Evolutionary conservation across 2,888 invertebrate genomes (phyloP).

Genomic region (Podotricha telesiphe): DNA sequence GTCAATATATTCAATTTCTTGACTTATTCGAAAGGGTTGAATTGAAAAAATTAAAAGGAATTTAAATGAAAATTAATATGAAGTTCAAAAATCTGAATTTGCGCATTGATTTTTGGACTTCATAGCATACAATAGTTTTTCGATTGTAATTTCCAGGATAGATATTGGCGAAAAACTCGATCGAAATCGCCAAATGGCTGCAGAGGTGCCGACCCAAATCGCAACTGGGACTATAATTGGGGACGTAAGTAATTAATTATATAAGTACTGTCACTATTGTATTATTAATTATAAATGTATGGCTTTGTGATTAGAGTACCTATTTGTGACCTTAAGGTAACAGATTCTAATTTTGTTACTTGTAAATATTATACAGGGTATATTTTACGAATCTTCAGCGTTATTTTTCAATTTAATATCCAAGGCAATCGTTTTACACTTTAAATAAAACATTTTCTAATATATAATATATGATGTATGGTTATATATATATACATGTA

Average conservation of each 20-base stretch:
- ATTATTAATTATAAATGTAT: neutral
- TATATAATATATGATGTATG: no score
- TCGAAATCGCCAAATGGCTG: conserved; percentile 78
- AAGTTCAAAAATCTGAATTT: neutral
- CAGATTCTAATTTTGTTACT: neutral
- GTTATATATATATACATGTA: no score
- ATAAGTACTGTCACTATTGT: conserved; percentile 12
- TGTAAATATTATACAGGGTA: no score
- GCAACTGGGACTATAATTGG: conserved; percentile 89
- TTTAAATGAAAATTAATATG: no score
- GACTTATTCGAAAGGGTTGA: no score
- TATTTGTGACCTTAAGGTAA: neutral
- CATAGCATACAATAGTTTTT: neutral
- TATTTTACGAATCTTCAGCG: no score
- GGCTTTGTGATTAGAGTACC: neutral
- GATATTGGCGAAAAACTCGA: conserved; percentile 89
- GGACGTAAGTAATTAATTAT: conserved; percentile 56
- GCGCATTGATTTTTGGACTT: no score
- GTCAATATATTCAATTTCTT: no score
- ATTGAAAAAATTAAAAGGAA: no score
- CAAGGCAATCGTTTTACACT: no score
- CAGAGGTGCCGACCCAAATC: conserved; percentile 89
- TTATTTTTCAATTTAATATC: no score
- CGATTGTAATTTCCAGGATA: conserved; percentile 74
- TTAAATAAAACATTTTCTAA: no score